phyloP scores from a whole-genome alignment of 2,797 vertebrate species.

The Falco columbarius region DNA sequence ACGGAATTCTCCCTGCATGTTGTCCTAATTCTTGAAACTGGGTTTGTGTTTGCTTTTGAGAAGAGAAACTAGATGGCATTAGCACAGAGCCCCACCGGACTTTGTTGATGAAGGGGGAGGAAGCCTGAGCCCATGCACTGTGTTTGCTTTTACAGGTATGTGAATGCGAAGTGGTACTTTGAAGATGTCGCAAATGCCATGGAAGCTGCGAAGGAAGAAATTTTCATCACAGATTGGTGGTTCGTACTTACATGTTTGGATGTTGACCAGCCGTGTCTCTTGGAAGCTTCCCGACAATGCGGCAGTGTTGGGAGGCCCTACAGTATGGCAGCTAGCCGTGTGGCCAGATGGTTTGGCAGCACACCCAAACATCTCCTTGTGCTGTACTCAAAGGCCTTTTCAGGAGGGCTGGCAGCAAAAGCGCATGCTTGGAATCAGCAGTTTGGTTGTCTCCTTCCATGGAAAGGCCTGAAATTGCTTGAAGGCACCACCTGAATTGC shows the following conservation, averaged over 20 bases:
- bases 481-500: not conserved
- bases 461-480: not conserved
- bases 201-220: slow-evolving; percentile 93
- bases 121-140: not conserved
- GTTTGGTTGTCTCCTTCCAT: slow-evolving; percentile 23
- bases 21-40: not conserved
- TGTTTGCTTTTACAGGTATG: slow-evolving; percentile 85
- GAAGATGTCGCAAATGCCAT: slow-evolving; percentile 93
- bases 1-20: not conserved
- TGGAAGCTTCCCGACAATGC: not conserved
- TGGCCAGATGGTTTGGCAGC: slow-evolving; percentile 65
- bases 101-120: not conserved
- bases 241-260: slow-evolving; percentile 73
- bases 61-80: not conserved
- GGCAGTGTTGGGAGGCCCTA: not conserved
- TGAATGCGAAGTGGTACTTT: slow-evolving; percentile 93
- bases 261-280: not conserved
- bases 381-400: slow-evolving; percentile 63
- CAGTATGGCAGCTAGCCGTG: slow-evolving; percentile 41
- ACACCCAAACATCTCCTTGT: slow-evolving; percentile 48
- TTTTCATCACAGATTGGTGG: slow-evolving; percentile 99
- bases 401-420: slow-evolving; percentile 61
- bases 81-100: not conserved
- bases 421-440: slow-evolving; percentile 30
- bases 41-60: not conserved